A percentile compares a stretch with the other conserved stretches of the same genome.
Evolutionary conservation across 2,797 vertebrate species (phyloP).

Genomic region (Myotis vivesi): DNA sequence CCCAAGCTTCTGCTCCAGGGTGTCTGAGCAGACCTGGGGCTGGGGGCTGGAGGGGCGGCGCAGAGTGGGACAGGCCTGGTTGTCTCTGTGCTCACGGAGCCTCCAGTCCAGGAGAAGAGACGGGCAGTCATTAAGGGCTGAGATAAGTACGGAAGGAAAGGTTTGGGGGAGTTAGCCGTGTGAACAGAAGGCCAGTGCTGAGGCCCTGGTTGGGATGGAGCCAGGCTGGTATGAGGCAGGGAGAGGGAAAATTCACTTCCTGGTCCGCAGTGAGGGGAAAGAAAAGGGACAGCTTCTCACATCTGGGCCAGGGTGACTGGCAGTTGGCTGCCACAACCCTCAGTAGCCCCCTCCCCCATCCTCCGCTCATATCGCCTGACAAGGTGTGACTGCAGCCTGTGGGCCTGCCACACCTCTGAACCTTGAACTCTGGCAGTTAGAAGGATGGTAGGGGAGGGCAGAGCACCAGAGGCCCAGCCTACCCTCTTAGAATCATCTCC

Average conservation of each 20-base stretch:
- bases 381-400: background rate
- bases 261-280: background rate
- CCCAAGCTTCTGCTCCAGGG: accelerated
- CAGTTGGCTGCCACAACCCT: background rate
- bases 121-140: accelerated
- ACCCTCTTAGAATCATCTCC: background rate
- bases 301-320: background rate
- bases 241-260: background rate
- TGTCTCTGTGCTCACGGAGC: accelerated
- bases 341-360: too few relatives aligned
- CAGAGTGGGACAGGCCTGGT: accelerated
- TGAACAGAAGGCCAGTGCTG: background rate
- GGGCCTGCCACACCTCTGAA: conserved; percentile 34
- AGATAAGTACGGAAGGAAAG: accelerated
- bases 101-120: background rate
- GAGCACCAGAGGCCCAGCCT: background rate
- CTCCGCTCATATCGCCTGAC: background rate
- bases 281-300: background rate
- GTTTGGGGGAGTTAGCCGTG: accelerated
- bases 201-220: background rate
- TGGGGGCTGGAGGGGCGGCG: accelerated
- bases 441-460: background rate
- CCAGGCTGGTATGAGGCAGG: background rate
- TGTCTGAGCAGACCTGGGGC: accelerated
- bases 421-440: conserved; percentile 12